Evolutionary conservation across 1,140 invertebrate species (phyloP).

Genomic region (Lepidostoma basale): DNA sequence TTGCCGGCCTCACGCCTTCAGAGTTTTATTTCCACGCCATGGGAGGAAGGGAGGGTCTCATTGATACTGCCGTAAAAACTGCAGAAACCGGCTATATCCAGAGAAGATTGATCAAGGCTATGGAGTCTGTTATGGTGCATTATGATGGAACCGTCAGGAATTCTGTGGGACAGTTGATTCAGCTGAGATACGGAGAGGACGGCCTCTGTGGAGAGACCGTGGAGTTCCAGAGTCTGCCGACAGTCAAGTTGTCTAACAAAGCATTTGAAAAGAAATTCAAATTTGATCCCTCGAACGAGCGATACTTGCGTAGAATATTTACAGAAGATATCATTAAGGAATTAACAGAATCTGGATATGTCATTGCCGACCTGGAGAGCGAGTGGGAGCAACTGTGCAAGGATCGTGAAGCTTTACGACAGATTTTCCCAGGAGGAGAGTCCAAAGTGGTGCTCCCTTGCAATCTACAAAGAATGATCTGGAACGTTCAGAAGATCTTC

Average conservation of each 20-base stretch:
- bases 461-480: conserved; percentile 98
- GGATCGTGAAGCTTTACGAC: conserved; percentile 84
- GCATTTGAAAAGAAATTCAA: conserved; percentile 95
- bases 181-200: conserved; percentile 97
- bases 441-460: conserved; percentile 94
- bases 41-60: conserved; percentile 99
- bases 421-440: conserved; percentile 87
- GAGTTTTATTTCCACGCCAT: conserved; percentile 99
- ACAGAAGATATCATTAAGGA: conserved; percentile 95
- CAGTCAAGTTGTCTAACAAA: conserved; percentile 93
- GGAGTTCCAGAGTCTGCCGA: conserved; percentile 94
- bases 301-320: conserved; percentile 87
- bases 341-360: conserved; percentile 88
- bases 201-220: conserved; percentile 94
- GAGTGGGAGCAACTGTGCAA: conserved; percentile 94
- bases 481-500: conserved; percentile 99
- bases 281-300: conserved; percentile 96
- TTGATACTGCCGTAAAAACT: conserved; percentile 99
- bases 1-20: conserved; percentile 97
- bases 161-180: conserved; percentile 95
- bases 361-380: conserved; percentile 88
- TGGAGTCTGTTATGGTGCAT: conserved; percentile 99
- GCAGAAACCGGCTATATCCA: conserved; percentile 99
- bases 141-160: conserved; percentile 97
- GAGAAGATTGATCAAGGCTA: conserved; percentile 99